Base-by-base conservation (phyloP, 92 coral and sea anemone genomes). In the Palythoa heliodiscus region DNA sequence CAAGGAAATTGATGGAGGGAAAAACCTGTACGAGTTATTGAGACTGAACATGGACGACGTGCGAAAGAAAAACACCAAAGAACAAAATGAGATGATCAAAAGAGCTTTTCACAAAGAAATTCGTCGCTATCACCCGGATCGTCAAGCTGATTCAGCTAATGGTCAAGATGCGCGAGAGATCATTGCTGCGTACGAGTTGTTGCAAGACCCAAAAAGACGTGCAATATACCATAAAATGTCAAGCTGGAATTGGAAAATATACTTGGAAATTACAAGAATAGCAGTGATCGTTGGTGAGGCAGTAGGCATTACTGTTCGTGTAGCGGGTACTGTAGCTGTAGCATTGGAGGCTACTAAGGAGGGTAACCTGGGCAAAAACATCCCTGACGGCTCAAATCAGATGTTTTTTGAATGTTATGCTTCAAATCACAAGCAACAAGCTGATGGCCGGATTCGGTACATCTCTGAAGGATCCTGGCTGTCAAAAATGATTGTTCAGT, bases 61-160 rank as follows among this genome's bases (percentile, higher is more conserved):
- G 39, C 93, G 93, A 13, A 82, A 75, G 84, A 78, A 73, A 71
- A 2, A 54, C 3, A 71, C 23, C n/a, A 58, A 87, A 1, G 89
- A 83, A 29, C 82, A 83, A 35, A 67, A 87, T 61, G 57, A 75
- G 13, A 22, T 73, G 0, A 83, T 90, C 14, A 70, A 25, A 73
- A 84, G 66, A 24, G 89, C 86, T 43, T 91, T 38, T 52, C 81
- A 4, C 20, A 57, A 23, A 84, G 71, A 87, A 68, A 74, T 87
- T 67, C 86, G 64, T 13, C 87, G 81, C 70, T 91, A 91, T 89
- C 93, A 91, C 61, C 91, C 93, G 11, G 93, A 91, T 70, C 81
- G 53, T 15, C 74, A 89, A 25, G 57, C 43, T 29, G 71, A 35
- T 20, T 8, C 22, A 2, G 93, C 74, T 15, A 89, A 87, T 50